A percentile compares a stretch with the other conserved stretches of the same genome.
Conservation (phyloP, 2,888 invertebrate genomes). For the Morpho helenor region DNA sequence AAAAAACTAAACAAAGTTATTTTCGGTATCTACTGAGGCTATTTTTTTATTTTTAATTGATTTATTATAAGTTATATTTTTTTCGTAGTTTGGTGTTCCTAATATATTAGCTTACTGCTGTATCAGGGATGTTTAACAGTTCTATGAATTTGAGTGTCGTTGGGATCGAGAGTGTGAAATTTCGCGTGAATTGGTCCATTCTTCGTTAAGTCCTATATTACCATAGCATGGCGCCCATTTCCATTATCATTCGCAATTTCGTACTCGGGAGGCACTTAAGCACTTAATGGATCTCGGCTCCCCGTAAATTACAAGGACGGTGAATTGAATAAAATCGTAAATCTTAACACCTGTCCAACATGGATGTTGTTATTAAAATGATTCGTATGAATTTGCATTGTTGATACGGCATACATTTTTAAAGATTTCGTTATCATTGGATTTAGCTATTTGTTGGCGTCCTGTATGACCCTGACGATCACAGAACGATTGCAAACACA, state of each 20-base stretch:
- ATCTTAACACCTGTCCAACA: slow-evolving; percentile 65
- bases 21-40: too few species aligned
- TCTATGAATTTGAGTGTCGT: not conserved
- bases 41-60: too few species aligned
- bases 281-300: slow-evolving; percentile 76
- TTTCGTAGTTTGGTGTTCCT: too few species aligned
- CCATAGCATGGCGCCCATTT: slow-evolving; percentile 72
- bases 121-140: not conserved
- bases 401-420: not conserved
- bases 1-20: too few species aligned
- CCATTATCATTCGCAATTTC: slow-evolving; percentile 77
- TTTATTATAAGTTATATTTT: too few species aligned
- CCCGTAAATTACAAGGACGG: slow-evolving; percentile 47
- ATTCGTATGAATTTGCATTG: slow-evolving; percentile 45
- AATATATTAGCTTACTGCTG: not conserved
- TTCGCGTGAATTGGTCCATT: slow-evolving; percentile 8
- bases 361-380: slow-evolving; percentile 66
- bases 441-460: too few species aligned
- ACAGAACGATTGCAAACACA: too few species aligned
- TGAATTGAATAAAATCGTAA: slow-evolving; percentile 74
- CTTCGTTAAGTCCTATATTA: slow-evolving; percentile 47
- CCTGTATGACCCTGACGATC: too few species aligned
- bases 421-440: too few species aligned
- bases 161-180: slow-evolving; percentile 5
- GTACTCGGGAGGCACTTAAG: slow-evolving; percentile 76